These are phyloP conservation scores for Dasyornis broadbenti DNA, from an alignment of 2,113 vertebrate species.

Conservation along the genomic window DNA sequence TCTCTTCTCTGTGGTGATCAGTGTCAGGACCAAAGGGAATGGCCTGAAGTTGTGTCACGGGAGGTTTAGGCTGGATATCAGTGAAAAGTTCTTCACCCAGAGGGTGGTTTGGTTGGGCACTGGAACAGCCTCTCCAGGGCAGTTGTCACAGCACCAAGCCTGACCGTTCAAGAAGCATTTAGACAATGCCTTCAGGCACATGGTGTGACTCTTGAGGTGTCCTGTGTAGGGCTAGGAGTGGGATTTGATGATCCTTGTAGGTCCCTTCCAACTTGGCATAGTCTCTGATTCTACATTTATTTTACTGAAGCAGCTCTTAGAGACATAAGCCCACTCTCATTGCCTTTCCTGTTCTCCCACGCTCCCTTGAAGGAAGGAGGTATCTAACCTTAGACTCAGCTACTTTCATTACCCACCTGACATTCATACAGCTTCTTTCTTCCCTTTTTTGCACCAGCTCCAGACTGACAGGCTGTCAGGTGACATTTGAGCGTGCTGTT, in stretches of 20 bases:
- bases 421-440: conserved; percentile 98
- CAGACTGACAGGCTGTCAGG: conserved; percentile 93
- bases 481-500: conserved; percentile 98
- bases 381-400: background rate
- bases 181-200: background rate
- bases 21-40: rapidly evolving
- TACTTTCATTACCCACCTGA: conserved; percentile 81
- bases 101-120: rapidly evolving
- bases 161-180: rapidly evolving
- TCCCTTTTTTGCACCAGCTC: conserved; percentile 94
- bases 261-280: background rate
- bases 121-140: background rate
- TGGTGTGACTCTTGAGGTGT: no score
- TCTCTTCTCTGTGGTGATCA: background rate
- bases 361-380: background rate
- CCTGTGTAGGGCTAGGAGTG: background rate
- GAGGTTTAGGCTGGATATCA: background rate
- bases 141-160: background rate
- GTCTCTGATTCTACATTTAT: background rate
- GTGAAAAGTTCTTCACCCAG: background rate
- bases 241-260: background rate
- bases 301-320: background rate
- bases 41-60: background rate
- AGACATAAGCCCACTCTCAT: rapidly evolving
- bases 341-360: background rate